Evolutionary conservation across 2,797 vertebrate genomes (phyloP).

Genomic region (Spinus pinus): DNA sequence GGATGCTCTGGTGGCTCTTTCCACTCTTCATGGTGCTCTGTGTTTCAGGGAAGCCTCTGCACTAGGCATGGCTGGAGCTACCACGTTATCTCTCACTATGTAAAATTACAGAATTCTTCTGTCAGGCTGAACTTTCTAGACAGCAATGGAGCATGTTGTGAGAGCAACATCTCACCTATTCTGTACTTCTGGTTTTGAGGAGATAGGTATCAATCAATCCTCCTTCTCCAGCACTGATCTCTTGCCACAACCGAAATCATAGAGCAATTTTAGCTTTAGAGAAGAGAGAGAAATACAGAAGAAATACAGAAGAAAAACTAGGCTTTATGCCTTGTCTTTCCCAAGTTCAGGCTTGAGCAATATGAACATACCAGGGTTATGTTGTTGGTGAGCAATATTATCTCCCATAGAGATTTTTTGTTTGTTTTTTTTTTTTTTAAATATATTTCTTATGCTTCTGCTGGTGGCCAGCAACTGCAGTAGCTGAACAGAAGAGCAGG

Average conservation of each 20-base stretch:
- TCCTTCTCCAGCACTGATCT: neutral
- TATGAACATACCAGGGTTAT: neutral
- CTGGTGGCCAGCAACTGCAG: neutral
- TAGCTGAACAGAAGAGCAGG: neutral
- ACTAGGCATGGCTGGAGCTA: neutral
- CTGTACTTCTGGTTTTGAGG: neutral
- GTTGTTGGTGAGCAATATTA: neutral
- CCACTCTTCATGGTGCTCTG: neutral
- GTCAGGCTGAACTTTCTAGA: neutral
- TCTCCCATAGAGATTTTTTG: neutral
- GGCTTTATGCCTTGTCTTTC: neutral
- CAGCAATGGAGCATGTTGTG: rapidly evolving
- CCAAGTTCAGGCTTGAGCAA: neutral
- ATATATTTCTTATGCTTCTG: neutral
- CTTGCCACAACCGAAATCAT: neutral
- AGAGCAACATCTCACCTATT: neutral
- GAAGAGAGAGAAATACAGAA: neutral
- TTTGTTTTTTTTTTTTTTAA: neutral
- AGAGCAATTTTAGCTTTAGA: neutral
- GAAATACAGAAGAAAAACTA: neutral
- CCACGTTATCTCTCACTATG: rapidly evolving
- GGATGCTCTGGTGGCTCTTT: neutral
- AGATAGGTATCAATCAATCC: neutral
- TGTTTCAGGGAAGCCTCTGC: neutral
- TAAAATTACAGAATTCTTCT: neutral